Percentiles rank a stretch among this genome's conserved stretches.
Evolutionary conservation across 2,113 vertebrate species (phyloP).

Genomic region (Accipiter virgatus): DNA sequence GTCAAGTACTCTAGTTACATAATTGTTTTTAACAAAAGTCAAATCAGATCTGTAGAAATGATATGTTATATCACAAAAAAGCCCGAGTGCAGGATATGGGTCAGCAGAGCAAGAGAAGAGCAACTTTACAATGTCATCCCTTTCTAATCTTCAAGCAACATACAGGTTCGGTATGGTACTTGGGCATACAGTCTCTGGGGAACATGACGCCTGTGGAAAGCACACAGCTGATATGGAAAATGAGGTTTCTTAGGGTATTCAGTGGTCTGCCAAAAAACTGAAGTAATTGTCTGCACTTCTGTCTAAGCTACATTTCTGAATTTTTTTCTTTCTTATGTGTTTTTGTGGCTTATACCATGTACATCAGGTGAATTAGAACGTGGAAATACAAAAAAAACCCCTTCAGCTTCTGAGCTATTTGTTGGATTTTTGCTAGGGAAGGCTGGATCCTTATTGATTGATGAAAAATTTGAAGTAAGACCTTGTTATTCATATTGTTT

Average conservation of each 20-base stretch:
- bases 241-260: neutral
- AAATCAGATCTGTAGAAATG: neutral
- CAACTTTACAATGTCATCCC: neutral
- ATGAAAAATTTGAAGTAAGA: neutral
- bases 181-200: neutral
- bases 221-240: neutral
- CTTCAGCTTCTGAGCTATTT: neutral
- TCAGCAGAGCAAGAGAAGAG: neutral
- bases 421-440: neutral
- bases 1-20: too few relatives aligned
- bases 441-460: neutral
- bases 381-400: neutral
- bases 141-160: neutral
- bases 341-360: neutral
- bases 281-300: neutral
- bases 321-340: neutral
- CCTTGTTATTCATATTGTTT: neutral
- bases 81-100: neutral
- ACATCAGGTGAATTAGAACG: neutral
- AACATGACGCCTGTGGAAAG: neutral
- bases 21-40: neutral
- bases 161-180: rapidly evolving
- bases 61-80: neutral
- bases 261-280: neutral
- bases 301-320: neutral